Percentiles rank a stretch among this genome's conserved stretches.
Conservation (phyloP, 2,888 invertebrate species). For the Nemapogon koenigi region DNA sequence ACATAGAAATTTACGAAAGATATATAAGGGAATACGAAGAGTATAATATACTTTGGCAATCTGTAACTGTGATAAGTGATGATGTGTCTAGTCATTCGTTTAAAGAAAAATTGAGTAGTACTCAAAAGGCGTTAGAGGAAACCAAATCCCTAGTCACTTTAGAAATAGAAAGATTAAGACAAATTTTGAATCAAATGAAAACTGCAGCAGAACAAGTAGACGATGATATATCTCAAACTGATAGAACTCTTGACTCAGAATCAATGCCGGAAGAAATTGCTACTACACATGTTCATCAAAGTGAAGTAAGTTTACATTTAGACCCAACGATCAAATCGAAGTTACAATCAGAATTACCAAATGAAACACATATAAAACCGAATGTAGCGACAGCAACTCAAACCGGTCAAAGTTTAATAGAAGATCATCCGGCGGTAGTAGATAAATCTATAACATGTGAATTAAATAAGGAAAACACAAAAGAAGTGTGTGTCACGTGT, state of each 20-base stretch:
- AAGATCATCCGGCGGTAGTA: constrained; percentile 39
- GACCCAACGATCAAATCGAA: constrained; percentile 23
- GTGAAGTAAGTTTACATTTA: constrained; percentile 31
- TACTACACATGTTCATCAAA: no score
- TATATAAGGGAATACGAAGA: constrained; percentile 54
- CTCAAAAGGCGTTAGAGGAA: constrained; percentile 65
- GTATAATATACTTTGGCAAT: constrained; percentile 46
- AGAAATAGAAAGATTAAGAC: constrained; percentile 62
- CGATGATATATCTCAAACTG: constrained; percentile 59
- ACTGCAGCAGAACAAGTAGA: constrained; percentile 42
- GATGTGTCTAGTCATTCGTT: constrained; percentile 60
- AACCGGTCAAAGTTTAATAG: constrained; percentile 68
- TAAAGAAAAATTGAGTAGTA: constrained; percentile 60
- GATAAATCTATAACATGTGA: constrained; percentile 51
- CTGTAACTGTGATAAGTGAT: constrained; percentile 47
- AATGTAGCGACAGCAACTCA: constrained; percentile 67
- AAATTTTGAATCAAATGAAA: constrained; percentile 45
- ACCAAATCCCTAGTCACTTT: constrained; percentile 67
- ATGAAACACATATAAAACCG: constrained; percentile 19
- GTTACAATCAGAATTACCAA: constrained; percentile 19
- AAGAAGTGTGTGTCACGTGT: constrained; percentile 59
- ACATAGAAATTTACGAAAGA: constrained; percentile 53
- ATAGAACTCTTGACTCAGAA: constrained; percentile 71
- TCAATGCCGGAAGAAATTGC: constrained; percentile 76
- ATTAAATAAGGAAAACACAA: constrained; percentile 37